These are phyloP conservation scores for Aegotheles bennettii DNA, from an alignment of 2,113 vertebrate genomes.

Conservation along the genomic window DNA sequence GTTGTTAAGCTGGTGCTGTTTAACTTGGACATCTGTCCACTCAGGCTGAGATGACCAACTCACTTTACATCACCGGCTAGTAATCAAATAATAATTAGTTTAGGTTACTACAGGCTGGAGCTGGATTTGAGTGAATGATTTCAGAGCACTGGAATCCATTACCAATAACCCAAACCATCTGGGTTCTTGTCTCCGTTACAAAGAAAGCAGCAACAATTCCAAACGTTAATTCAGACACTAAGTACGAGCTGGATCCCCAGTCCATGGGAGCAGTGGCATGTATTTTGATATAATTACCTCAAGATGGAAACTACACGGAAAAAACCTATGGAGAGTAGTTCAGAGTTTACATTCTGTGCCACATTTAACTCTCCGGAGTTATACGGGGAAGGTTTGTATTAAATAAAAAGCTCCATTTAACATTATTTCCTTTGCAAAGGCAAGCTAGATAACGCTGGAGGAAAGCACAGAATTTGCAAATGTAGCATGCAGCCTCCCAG, in stretches of 20 bases:
- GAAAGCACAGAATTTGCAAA: conserved; percentile 58
- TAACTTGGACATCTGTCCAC: conserved; percentile 56
- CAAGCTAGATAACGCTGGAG: conserved; percentile 35
- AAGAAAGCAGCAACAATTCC: conserved; percentile 58
- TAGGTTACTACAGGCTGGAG: conserved; percentile 32
- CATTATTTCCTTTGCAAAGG: conserved; percentile 66
- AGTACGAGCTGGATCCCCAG: conserved; percentile 30
- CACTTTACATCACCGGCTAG: conserved; percentile 41
- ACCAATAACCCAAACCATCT: conserved; percentile 62
- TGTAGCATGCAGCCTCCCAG: conserved; percentile 48
- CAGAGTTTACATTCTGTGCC: conserved; percentile 57
- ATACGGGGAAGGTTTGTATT: conserved; percentile 55
- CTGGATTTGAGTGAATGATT: conserved; percentile 49
- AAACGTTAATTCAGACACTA: conserved; percentile 44
- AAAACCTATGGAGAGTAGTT: conserved; percentile 17
- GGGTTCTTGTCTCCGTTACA: conserved; percentile 48
- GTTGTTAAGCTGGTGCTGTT: conserved; percentile 36
- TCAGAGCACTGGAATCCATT: conserved; percentile 63
- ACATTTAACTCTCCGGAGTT: conserved; percentile 60
- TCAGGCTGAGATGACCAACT: conserved; percentile 44
- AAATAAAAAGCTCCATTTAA: conserved; percentile 72
- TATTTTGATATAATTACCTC: conserved; percentile 25
- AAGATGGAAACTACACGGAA: conserved; percentile 45
- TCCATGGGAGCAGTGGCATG: conserved; percentile 28
- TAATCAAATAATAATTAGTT: conserved; percentile 61